phyloP scores from a whole-genome alignment of 92 coral and sea anemone species.

The Epizoanthus stellaris region DNA sequence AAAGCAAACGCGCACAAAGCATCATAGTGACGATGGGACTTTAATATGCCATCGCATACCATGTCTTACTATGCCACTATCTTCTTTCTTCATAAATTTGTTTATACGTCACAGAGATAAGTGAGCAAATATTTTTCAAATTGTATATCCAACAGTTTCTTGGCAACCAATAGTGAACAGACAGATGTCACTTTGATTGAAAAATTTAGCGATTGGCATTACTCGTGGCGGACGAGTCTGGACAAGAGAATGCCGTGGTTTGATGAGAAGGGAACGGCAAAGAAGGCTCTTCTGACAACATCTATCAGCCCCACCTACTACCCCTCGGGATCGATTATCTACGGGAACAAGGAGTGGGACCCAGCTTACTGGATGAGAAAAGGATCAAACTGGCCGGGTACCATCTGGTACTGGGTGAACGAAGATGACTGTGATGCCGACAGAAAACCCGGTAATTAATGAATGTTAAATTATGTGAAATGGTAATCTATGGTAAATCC shows the following conservation, averaged over 20 bases:
- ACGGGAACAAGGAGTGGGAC: conserved; percentile 64
- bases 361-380: too few species aligned
- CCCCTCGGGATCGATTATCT: conserved; percentile 81
- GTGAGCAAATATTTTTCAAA: too few species aligned
- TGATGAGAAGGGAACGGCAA: conserved; percentile 52
- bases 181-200: conserved; percentile 60
- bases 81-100: too few species aligned
- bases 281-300: conserved; percentile 74
- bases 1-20: too few species aligned
- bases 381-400: too few species aligned
- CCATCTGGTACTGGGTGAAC: too few species aligned
- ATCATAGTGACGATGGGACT: too few species aligned
- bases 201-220: conserved; percentile 72
- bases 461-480: not conserved
- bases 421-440: conserved; percentile 76
- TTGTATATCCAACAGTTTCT: conserved; percentile 42
- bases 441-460: conserved; percentile 65
- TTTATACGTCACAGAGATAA: too few species aligned
- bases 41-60: too few species aligned
- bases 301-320: conserved; percentile 53
- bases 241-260: conserved; percentile 86
- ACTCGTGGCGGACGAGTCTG: conserved; percentile 60
- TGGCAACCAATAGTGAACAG: conserved; percentile 66
- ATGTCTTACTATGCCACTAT: too few species aligned
- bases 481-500: too few species aligned